phyloP scores from a whole-genome alignment of 2,888 invertebrate genomes.

The Sylvicola fuscatus region DNA sequence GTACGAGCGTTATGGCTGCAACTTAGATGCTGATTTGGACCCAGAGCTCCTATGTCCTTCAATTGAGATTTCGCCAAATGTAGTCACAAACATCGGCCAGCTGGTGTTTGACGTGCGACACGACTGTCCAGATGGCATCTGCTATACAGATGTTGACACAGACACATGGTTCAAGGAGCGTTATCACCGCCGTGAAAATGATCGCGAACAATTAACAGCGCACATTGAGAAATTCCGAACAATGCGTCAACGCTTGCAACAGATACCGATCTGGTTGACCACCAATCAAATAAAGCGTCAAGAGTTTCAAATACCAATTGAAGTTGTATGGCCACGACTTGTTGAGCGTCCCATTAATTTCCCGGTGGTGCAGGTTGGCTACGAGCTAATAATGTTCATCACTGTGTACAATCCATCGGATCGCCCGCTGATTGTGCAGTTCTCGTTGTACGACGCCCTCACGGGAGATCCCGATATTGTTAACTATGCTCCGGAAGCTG shows the following conservation, averaged over 20 bases:
- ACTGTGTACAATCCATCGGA: constrained; percentile 20
- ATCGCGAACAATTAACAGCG: constrained; percentile 11
- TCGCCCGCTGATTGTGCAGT: constrained; percentile 13
- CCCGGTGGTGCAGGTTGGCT: constrained; percentile 20
- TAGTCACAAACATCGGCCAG: constrained; percentile 32
- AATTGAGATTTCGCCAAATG: constrained; percentile 27
- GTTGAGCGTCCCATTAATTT: constrained; percentile 16
- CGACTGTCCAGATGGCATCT: constrained; percentile 42
- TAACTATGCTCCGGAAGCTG: too few species aligned
- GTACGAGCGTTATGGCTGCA: constrained; percentile 10
- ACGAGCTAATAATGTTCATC: constrained; percentile 17
- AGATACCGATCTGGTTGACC: constrained; percentile 19
- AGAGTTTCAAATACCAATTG: constrained; percentile 21
- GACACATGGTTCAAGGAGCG: constrained; percentile 1
- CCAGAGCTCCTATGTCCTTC: constrained; percentile 9
- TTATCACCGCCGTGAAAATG: constrained; percentile 11
- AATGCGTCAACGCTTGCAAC: constrained; percentile 18
- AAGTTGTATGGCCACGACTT: constrained; percentile 23
- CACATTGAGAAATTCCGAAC: constrained; percentile 20
- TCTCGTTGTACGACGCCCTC: constrained; percentile 6
- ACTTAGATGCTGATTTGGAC: too few species aligned
- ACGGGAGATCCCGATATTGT: too few species aligned
- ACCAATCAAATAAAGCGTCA: constrained; percentile 19
- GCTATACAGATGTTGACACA: constrained; percentile 29
- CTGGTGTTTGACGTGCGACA: constrained; percentile 51